Percentiles rank a stretch among this genome's conserved stretches.
phyloP scores from a whole-genome alignment of 2,113 vertebrate species.

The Hippocampus barbouri region DNA sequence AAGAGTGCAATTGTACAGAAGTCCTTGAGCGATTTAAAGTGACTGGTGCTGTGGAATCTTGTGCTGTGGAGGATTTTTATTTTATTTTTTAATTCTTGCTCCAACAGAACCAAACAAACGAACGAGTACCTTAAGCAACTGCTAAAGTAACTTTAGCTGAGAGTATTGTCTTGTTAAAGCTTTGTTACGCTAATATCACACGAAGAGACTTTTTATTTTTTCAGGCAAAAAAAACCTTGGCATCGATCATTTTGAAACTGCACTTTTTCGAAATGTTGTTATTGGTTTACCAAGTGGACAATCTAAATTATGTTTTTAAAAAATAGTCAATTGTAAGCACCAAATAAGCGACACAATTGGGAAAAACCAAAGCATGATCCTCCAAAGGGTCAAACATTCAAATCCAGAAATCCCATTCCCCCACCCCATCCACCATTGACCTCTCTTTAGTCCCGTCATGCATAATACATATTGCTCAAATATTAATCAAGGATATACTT shows the following conservation, averaged over 20 bases:
- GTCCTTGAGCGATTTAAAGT: no score
- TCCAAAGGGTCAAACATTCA: background rate
- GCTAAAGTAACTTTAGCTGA: background rate
- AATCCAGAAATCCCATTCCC: slow-evolving; percentile 7
- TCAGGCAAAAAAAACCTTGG: background rate
- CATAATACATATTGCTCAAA: slow-evolving; percentile 49
- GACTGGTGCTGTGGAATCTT: no score
- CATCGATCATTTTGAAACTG: background rate
- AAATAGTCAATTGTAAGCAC: background rate
- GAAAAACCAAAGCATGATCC: background rate
- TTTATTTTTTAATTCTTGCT: no score
- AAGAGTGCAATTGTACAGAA: background rate
- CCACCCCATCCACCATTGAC: background rate
- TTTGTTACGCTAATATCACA: background rate
- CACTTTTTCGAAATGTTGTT: background rate
- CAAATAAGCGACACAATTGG: background rate
- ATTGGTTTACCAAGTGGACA: background rate
- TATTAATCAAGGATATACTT: slow-evolving; percentile 47
- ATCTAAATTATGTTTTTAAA: background rate
- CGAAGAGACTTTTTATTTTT: background rate
- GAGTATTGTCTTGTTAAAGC: background rate
- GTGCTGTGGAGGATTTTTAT: no score
- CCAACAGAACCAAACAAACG: background rate
- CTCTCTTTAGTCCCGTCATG: slow-evolving; percentile 23
- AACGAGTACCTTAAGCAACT: background rate